Evolutionary conservation across 2,797 vertebrate genomes (phyloP).

Genomic region (Cheirogaleus major): DNA sequence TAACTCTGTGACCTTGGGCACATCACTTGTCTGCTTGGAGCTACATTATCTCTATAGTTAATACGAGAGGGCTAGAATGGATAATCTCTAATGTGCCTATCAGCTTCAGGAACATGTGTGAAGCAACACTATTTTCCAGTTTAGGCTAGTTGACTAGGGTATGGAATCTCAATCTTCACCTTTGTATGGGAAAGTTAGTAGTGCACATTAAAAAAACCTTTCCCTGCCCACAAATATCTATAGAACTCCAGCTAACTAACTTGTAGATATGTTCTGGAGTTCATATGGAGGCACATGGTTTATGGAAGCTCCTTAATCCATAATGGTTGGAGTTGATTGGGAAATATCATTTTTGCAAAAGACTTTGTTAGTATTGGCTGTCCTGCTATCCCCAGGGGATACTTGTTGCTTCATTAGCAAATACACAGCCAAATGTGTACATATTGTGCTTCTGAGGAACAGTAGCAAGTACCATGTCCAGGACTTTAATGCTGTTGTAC

Average conservation of each 20-base stretch:
- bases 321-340: neutral
- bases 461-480: neutral
- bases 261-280: neutral
- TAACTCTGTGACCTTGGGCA: neutral
- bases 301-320: neutral
- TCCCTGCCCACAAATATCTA: neutral
- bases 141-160: neutral
- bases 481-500: neutral
- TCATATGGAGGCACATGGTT: neutral
- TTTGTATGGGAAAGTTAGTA: neutral
- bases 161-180: neutral
- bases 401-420: conserved; percentile 15
- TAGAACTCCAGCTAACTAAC: neutral
- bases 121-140: neutral
- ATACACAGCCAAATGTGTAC: neutral
- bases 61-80: neutral
- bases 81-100: neutral
- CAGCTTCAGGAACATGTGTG: neutral
- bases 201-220: neutral
- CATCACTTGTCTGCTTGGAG: neutral
- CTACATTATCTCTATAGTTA: neutral
- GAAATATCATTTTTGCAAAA: conserved; percentile 24
- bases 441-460: neutral
- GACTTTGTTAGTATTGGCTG: neutral
- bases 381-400: neutral